A percentile compares a stretch with the other conserved stretches of the same genome.
These are phyloP conservation scores for Leptopilina syphax DNA, from an alignment of 2,888 invertebrate species.

Conservation along the genomic window DNA sequence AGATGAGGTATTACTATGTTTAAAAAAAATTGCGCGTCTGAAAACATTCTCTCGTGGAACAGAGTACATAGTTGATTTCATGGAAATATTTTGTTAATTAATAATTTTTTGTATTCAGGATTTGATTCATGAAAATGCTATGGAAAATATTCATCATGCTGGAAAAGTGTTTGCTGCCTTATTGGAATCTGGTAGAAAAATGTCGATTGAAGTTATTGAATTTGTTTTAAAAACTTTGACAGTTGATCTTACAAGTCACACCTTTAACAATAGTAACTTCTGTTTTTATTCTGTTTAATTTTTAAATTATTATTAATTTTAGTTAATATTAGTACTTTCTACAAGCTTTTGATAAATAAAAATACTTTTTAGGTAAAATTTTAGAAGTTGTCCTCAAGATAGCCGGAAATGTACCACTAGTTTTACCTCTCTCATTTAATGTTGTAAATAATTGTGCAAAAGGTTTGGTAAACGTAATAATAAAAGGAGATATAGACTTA, in stretches of 20 bases:
- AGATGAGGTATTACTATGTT: no score
- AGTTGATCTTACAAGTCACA: background rate
- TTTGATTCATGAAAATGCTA: background rate
- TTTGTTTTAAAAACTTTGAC: constrained; percentile 20
- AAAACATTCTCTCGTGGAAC: no score
- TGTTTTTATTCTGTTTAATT: background rate
- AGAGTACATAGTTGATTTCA: no score
- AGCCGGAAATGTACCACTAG: background rate
- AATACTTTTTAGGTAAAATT: no score
- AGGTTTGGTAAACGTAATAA: background rate
- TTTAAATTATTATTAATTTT: background rate
- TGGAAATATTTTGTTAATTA: no score
- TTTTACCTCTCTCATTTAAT: background rate
- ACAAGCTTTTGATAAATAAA: no score
- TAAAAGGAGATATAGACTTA: background rate
- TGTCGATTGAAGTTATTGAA: background rate
- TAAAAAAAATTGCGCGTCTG: no score
- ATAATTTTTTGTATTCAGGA: background rate
- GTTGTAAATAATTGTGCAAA: background rate
- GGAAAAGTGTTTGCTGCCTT: background rate
- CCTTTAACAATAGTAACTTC: background rate
- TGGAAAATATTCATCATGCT: constrained; percentile 1
- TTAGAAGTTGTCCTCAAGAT: background rate
- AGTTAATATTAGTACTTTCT: no score
- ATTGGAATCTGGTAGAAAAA: background rate